phyloP scores from a whole-genome alignment of 2,888 invertebrate genomes.

The Stenurella melanura region DNA sequence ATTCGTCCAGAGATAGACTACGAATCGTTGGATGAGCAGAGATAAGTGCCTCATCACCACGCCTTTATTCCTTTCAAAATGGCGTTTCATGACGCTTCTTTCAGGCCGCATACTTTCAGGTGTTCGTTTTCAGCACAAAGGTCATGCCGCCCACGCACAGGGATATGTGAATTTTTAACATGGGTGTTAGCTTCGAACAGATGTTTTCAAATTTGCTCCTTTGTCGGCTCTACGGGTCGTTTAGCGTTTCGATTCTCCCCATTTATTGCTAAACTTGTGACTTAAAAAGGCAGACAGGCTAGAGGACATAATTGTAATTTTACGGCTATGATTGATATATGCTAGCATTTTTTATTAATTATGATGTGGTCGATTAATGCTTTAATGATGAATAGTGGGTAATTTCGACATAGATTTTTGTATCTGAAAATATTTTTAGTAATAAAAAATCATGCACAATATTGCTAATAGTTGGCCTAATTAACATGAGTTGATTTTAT shows the following conservation, averaged over 20 bases:
- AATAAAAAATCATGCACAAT: too few relatives aligned
- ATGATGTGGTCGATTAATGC: too few relatives aligned
- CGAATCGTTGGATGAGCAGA: slow-evolving; percentile 56
- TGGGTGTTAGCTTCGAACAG: slow-evolving; percentile 40
- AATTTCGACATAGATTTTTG: too few relatives aligned
- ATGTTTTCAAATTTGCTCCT: slow-evolving; percentile 45
- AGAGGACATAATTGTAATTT: slow-evolving; percentile 26
- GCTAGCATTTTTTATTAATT: background rate
- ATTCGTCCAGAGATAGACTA: slow-evolving; percentile 46
- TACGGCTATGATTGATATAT: slow-evolving; percentile 17
- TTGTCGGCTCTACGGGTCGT: slow-evolving; percentile 45
- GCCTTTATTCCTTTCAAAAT: slow-evolving; percentile 52
- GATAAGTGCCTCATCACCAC: slow-evolving; percentile 56
- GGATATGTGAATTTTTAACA: slow-evolving; percentile 40
- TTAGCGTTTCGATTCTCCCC: slow-evolving; percentile 47
- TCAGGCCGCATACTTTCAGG: slow-evolving; percentile 23
- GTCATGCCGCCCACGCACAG: slow-evolving; percentile 14
- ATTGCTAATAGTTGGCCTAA: too few relatives aligned
- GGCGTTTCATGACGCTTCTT: slow-evolving; percentile 43
- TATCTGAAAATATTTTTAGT: too few relatives aligned
- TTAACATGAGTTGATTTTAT: too few relatives aligned
- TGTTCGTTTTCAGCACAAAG: slow-evolving; percentile 30
- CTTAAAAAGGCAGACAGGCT: slow-evolving; percentile 1
- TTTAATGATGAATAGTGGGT: too few relatives aligned
- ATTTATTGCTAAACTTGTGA: slow-evolving; percentile 39